phyloP scores from a whole-genome alignment of 2,113 vertebrate genomes.

The Sylvia atricapilla region DNA sequence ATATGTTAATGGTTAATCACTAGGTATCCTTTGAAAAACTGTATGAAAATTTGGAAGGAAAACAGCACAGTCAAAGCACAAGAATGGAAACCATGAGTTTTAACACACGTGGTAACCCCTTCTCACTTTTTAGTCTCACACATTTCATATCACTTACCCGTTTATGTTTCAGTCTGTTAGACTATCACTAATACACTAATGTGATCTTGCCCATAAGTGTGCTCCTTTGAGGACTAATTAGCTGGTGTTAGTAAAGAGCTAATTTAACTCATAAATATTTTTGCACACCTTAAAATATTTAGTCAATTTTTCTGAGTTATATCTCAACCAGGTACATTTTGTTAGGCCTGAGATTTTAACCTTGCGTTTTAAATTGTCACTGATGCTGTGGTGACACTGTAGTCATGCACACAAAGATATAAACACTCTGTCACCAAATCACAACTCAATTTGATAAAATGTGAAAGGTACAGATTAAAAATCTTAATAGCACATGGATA shows the following conservation, averaged over 20 bases:
- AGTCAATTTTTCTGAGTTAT: background rate
- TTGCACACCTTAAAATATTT: background rate
- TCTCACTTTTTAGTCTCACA: background rate
- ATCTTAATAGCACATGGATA: background rate
- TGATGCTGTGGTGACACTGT: background rate
- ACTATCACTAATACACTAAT: background rate
- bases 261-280: conserved; percentile 21
- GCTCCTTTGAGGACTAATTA: background rate
- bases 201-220: background rate
- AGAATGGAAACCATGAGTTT: background rate
- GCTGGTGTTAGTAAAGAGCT: background rate
- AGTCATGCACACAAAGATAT: background rate
- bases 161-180: background rate
- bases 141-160: background rate
- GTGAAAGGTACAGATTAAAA: background rate
- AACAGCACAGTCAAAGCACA: background rate
- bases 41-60: background rate
- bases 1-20: background rate
- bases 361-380: background rate
- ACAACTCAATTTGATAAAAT: background rate
- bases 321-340: background rate
- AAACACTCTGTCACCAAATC: background rate
- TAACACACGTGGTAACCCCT: background rate
- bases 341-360: background rate
- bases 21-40: background rate